Evolutionary conservation across 1,140 invertebrate species (phyloP).

Genomic region (Bicyclus anynana): DNA sequence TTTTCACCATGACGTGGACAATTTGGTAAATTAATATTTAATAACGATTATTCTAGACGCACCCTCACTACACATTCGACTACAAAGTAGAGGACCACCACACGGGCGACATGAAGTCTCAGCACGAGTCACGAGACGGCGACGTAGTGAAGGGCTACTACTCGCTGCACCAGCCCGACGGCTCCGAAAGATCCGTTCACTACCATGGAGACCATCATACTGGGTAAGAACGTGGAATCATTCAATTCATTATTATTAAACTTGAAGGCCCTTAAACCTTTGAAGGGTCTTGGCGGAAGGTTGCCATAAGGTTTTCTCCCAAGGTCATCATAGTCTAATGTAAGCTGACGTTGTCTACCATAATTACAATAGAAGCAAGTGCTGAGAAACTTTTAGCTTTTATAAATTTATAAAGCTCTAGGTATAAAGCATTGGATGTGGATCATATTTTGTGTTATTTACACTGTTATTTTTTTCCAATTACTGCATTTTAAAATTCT

Average conservation of each 20-base stretch:
- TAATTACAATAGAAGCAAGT: too few relatives aligned
- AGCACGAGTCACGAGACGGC: slow-evolving; percentile 78
- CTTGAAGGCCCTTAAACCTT: too few relatives aligned
- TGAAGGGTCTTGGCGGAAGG: too few relatives aligned
- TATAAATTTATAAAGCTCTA: too few relatives aligned
- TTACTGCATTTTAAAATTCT: slow-evolving; percentile 19
- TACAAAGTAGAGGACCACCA: slow-evolving; percentile 63
- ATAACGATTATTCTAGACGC: slow-evolving; percentile 23
- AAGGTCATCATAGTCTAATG: too few relatives aligned
- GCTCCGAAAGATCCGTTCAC: slow-evolving; percentile 73
- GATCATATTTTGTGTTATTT: neutral
- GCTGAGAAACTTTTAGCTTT: too few relatives aligned
- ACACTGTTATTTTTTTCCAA: neutral
- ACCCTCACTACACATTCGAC: slow-evolving; percentile 38
- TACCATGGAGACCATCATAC: slow-evolving; percentile 48
- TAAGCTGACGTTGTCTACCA: too few relatives aligned
- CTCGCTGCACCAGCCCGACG: slow-evolving; percentile 77
- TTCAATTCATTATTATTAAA: too few relatives aligned
- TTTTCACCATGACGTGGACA: too few relatives aligned
- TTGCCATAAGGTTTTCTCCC: too few relatives aligned
- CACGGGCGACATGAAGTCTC: slow-evolving; percentile 77
- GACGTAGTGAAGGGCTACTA: slow-evolving; percentile 78
- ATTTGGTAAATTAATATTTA: neutral
- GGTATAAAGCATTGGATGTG: too few relatives aligned
- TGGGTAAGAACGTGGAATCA: slow-evolving; percentile 30